Evolutionary conservation across 1,140 invertebrate genomes (phyloP).

Genomic region (Coptotermes formosanus): DNA sequence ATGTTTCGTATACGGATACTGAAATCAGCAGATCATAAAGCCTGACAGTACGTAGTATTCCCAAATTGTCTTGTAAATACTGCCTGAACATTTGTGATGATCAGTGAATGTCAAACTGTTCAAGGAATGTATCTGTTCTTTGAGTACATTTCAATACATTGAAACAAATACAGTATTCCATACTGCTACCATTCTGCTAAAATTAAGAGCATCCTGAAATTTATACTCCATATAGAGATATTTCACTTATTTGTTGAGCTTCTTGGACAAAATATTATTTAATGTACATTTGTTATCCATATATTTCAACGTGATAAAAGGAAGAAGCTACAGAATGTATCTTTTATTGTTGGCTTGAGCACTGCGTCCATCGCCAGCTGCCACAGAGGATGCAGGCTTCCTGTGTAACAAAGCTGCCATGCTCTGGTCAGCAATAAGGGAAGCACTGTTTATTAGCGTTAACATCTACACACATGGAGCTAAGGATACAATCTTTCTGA

Average conservation of each 20-base stretch:
- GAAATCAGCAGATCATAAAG: background rate
- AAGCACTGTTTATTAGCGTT: background rate
- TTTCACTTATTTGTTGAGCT: background rate
- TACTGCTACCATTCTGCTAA: background rate
- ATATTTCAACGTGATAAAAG: background rate
- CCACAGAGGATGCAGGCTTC: no score
- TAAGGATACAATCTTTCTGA: background rate
- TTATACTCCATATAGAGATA: background rate
- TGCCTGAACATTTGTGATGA: background rate
- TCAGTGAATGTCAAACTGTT: background rate
- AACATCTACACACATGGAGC: background rate
- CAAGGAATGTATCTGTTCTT: background rate
- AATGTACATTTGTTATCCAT: background rate
- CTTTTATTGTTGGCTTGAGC: no score
- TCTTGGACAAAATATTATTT: background rate
- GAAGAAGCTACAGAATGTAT: background rate
- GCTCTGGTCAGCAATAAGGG: no score
- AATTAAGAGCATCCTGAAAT: background rate
- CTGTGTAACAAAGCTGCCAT: no score
- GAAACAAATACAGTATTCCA: background rate
- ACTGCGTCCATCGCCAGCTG: no score
- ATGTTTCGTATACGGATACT: no score
- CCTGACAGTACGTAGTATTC: background rate
- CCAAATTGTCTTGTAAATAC: background rate
- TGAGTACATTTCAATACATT: background rate